Conservation (phyloP, 2,113 vertebrate species). For the Bubo blakistoni region DNA sequence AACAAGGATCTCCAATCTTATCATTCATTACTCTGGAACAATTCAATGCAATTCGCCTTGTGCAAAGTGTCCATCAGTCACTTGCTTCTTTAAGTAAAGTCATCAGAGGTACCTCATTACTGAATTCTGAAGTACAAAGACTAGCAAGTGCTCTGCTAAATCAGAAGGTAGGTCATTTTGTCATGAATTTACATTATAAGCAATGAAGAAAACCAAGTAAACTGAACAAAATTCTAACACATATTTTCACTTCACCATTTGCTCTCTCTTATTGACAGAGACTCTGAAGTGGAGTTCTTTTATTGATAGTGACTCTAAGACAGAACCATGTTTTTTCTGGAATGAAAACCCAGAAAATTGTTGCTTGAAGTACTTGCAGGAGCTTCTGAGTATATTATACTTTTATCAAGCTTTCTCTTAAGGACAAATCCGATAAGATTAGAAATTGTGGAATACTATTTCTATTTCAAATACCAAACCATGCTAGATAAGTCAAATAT, state of each 20-base stretch:
- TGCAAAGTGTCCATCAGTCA: constrained; percentile 93
- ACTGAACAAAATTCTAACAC: not conserved
- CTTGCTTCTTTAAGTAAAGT: constrained; percentile 95
- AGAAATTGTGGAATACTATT: not conserved
- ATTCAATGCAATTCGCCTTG: constrained; percentile 87
- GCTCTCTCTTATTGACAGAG: not conserved
- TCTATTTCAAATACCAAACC: not conserved
- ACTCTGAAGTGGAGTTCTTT: not conserved
- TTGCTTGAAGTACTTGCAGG: not conserved
- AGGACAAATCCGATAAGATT: not conserved
- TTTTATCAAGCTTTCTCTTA: not conserved
- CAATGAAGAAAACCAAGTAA: not conserved
- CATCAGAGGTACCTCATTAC: constrained; percentile 88
- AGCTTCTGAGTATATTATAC: not conserved
- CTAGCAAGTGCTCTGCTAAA: constrained; percentile 89
- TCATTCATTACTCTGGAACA: constrained; percentile 90
- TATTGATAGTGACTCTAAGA: not conserved
- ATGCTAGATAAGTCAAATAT: not conserved
- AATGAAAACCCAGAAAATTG: not conserved
- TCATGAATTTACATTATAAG: not conserved
- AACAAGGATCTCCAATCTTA: constrained; percentile 83
- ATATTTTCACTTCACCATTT: not conserved
- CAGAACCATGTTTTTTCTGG: not conserved
- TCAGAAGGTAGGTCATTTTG: constrained; percentile 83
- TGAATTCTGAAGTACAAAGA: constrained; percentile 88